Evolutionary conservation across 1,140 invertebrate genomes (phyloP).

Genomic region (Camponotus floridanus): DNA sequence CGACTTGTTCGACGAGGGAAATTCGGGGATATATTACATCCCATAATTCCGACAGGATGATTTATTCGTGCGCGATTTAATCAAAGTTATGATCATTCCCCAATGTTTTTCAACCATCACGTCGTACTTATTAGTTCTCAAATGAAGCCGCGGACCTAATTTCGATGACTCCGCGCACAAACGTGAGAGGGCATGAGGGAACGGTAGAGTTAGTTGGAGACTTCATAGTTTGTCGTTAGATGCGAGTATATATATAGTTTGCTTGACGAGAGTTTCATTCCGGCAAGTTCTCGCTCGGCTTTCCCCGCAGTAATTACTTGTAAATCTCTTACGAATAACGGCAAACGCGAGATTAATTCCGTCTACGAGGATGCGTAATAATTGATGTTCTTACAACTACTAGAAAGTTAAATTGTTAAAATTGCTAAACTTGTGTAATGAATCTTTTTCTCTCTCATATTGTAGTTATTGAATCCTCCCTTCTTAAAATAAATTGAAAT

Average conservation of each 20-base stretch:
- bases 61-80: conserved; percentile 11
- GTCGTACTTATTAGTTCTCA: conserved; percentile 38
- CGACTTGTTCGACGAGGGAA: background rate
- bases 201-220: conserved; percentile 57
- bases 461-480: background rate
- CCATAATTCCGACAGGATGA: background rate
- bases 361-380: conserved; percentile 22
- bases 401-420: conserved; percentile 14
- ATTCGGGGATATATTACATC: background rate
- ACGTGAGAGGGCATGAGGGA: conserved; percentile 1
- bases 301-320: conserved; percentile 53
- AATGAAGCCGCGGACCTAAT: conserved; percentile 44
- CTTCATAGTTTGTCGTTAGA: conserved; percentile 62
- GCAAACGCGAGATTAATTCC: conserved; percentile 50
- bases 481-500: background rate
- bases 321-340: conserved; percentile 61
- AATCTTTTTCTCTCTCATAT: background rate
- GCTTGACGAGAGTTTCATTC: conserved; percentile 57
- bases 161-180: conserved; percentile 29
- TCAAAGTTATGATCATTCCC: conserved; percentile 7
- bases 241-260: conserved; percentile 18
- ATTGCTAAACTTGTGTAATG: background rate
- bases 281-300: conserved; percentile 37
- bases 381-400: conserved; percentile 9
- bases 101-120: background rate